Base-by-base conservation (phyloP, 2,797 vertebrate genomes). In the Leuciscus waleckii region DNA sequence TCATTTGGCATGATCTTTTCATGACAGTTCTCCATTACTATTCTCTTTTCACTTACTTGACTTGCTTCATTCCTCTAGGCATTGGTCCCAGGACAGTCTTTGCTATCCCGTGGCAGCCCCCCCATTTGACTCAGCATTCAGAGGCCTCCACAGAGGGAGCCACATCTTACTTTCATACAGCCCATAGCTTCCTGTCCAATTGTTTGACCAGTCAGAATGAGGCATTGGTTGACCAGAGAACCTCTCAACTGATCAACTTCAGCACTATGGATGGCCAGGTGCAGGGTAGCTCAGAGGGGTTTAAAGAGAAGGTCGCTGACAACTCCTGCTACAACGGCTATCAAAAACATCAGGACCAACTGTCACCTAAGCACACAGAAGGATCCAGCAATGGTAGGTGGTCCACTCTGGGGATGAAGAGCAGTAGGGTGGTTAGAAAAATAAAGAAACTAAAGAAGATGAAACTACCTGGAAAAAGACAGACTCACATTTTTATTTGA, bases 181-280 rank as follows among this genome's bases (percentile, higher is more conserved):
- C 94, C 21, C 91, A 91, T 26, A 92, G 86, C 19, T 88, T 89
- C 83, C 92, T 93, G 61, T 94, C 95, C 86, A 92, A 92, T 70
- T 89, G 79, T 5, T 83, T 86, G 19, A 91, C 91, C 0, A 80
- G 10, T 39, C 89, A 83, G 16, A 87, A 46, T 2, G 89, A 91
- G 2, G 68, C 78, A 68, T 86, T 85, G 76, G 87, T 39, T 16
- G 78, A 89, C 16, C 82, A 85, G 82, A 85, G 69, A 79, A 71
- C 91, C 70, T 92, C 91, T 43, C 76, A 82, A 29, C 39, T 68
- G 3, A 73, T 81, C 23, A 77, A 46, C 85, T 88, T 76, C 43
- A 91, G 84, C 89, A 89, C 75, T 71, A 82, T 88, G 0, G 91
- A 92, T 17, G 77, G 63, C 85, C 92, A 91, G 21, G 14, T 14